A percentile compares a stretch with the other conserved stretches of the same genome.
These are phyloP conservation scores for Creontiades dilutus DNA, from an alignment of 2,888 invertebrate species.

Conservation along the genomic window DNA sequence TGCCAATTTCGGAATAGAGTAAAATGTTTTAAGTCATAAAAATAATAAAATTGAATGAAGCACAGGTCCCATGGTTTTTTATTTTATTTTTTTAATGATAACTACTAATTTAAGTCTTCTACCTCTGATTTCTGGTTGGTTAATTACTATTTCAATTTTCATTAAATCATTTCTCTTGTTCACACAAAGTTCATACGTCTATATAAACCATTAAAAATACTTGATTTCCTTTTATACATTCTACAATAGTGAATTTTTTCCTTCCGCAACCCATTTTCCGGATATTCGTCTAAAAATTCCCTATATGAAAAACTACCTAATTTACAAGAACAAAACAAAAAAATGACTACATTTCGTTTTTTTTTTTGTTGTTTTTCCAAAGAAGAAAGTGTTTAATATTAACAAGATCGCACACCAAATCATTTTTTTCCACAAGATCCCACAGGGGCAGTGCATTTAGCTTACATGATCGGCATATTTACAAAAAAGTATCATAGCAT, in stretches of 20 bases:
- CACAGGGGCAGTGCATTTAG: background rate
- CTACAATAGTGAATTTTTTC: background rate
- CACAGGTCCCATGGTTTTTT: constrained; percentile 2
- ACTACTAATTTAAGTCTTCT: constrained; percentile 32
- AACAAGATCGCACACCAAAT: background rate
- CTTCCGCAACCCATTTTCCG: background rate
- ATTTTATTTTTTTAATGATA: background rate
- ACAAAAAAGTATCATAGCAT: no score
- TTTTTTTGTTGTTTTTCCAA: no score
- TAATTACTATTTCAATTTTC: background rate
- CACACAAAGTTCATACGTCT: background rate
- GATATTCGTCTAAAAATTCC: no score
- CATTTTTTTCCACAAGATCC: background rate
- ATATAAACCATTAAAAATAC: background rate
- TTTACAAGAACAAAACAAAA: background rate
- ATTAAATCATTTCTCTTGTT: background rate
- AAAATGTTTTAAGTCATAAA: no score
- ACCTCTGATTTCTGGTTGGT: constrained; percentile 29
- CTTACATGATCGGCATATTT: background rate
- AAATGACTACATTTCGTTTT: background rate
- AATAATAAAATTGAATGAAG: background rate
- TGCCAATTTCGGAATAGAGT: no score
- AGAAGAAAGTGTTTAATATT: background rate
- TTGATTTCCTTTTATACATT: background rate
- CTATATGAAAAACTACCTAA: no score